Base-by-base conservation (phyloP, 2,888 invertebrate species). In the Neocrepidodera transversa region DNA sequence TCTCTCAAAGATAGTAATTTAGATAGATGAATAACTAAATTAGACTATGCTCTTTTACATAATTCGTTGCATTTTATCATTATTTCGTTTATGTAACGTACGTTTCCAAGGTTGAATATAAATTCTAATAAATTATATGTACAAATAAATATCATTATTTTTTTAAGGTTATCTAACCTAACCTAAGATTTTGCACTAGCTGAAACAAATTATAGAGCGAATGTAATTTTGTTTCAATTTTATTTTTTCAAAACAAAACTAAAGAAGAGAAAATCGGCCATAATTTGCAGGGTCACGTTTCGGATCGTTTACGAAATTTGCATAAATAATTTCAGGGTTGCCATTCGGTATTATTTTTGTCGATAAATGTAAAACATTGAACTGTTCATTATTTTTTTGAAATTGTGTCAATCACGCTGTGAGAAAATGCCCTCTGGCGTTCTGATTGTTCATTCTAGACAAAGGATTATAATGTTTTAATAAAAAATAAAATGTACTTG, bases 1-100 rank as follows among this genome's bases (percentile, higher is more conserved):
- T 30, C n/a, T 30, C n/a, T 10, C 40, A 40, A 40, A 40, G 40
- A 40, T 40, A 40, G 40, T 18, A 40, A 40, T 40, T 40, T 40
- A 40, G 40, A 40, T 40, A 40, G 40, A 17, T 40, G 40, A 40
- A 40, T 40, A 38, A 38, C 38, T 38, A 40, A 40, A 40, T 40
- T 40, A 11, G 40, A 40, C 40, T 18, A 18, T n/a, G 11, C 40
- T 40, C 7, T 40, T 40, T 40, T 40, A 40, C 40, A 40, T 40
- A 40, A 40, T 40, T 40, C 40, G 11, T 17, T 40, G 17, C 7
- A 40, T 40, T 40, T 40, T 40, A 18, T 17, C 16, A 40, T 40
- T 14, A 40, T 40, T 40, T 40, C 7, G 40, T n/a, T 40, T 40
- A 40, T 40, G 40, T 40, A 40, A 40, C 14, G 40, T 4, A 40